These are phyloP conservation scores for Altica lythri DNA, from an alignment of 2,888 invertebrate species.

Conservation along the genomic window DNA sequence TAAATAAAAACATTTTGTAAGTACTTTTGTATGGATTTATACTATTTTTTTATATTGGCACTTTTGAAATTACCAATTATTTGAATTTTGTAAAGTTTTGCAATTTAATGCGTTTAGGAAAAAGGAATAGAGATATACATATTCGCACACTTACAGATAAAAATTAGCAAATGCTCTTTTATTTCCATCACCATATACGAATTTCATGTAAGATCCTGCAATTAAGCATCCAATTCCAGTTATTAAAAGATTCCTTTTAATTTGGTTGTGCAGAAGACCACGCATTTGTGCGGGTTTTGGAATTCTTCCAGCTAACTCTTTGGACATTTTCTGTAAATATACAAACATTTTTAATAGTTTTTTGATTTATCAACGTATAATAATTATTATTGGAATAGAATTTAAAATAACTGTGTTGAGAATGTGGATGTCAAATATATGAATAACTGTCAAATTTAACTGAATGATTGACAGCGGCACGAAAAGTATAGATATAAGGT, in stretches of 20 bases:
- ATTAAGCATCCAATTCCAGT: constrained; percentile 48
- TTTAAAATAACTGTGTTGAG: neutral
- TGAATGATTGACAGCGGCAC: too few species aligned
- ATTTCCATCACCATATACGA: constrained; percentile 60
- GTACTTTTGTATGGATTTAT: too few species aligned
- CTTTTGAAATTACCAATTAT: too few species aligned
- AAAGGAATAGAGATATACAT: neutral
- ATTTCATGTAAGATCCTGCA: constrained; percentile 58
- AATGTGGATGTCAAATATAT: neutral
- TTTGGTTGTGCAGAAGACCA: constrained; percentile 67
- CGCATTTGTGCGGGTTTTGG: constrained; percentile 66
- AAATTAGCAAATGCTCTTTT: constrained; percentile 71
- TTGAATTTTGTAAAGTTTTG: neutral
- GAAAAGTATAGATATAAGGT: too few species aligned
- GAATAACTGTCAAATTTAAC: neutral
- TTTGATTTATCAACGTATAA: too few species aligned
- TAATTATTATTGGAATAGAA: too few species aligned
- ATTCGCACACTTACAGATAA: constrained; percentile 71
- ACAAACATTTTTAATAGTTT: neutral
- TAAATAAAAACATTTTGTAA: too few species aligned
- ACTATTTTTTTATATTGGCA: too few species aligned
- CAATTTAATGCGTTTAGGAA: neutral
- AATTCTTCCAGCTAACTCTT: constrained; percentile 24
- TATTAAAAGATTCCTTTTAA: constrained; percentile 60
- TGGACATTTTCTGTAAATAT: constrained; percentile 34